A percentile compares a stretch with the other conserved stretches of the same genome.
Evolutionary conservation across 1,140 invertebrate species (phyloP).

Genomic region (Plutomurus gul): DNA sequence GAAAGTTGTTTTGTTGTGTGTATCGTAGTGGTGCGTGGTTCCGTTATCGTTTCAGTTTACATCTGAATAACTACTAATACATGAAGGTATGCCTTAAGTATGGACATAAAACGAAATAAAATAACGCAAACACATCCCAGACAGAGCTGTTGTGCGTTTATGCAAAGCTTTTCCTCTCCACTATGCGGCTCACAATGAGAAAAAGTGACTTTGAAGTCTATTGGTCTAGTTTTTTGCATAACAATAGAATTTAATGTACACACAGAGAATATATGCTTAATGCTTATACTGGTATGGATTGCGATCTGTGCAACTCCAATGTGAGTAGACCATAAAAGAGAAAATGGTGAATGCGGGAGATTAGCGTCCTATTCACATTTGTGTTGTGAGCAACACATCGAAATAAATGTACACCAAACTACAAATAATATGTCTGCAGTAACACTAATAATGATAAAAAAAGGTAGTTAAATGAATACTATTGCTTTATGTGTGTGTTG

Average conservation of each 20-base stretch:
- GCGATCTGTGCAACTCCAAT: background rate
- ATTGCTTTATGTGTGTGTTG: no score
- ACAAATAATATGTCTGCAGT: no score
- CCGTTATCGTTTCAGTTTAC: background rate
- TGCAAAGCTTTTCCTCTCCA: background rate
- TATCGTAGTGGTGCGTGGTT: background rate
- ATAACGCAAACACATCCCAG: background rate
- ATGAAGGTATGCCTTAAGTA: background rate
- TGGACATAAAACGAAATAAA: conserved; percentile 7
- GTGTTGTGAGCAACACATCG: no score
- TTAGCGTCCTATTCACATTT: background rate
- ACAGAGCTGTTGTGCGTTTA: background rate
- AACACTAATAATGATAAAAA: no score
- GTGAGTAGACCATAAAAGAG: background rate
- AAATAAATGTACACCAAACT: no score
- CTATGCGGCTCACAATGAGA: background rate
- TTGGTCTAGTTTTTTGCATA: background rate
- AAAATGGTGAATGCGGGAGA: background rate
- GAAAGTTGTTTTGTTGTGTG: background rate
- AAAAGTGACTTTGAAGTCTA: background rate
- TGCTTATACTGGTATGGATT: background rate
- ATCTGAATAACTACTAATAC: conserved; percentile 4
- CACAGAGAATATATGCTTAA: background rate
- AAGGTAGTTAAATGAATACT: no score
- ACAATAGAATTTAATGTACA: conserved; percentile 1